Percentiles rank a stretch among this genome's conserved stretches.
Evolutionary conservation across 2,888 invertebrate species (phyloP).

Genomic region (Plebejus anna): DNA sequence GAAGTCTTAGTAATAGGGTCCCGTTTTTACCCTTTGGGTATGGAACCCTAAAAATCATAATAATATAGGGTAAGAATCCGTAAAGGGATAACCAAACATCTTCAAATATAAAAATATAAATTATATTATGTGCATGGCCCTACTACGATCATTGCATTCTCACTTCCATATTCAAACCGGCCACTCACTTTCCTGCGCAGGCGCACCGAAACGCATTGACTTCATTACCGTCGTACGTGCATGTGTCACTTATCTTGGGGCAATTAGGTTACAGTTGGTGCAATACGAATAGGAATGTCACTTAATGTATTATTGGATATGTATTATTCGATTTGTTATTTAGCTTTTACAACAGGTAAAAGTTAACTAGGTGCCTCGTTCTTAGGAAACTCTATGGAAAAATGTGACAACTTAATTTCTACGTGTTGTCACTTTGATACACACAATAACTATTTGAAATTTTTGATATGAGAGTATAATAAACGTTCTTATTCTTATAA

Average conservation of each 20-base stretch:
- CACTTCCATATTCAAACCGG: slow-evolving; percentile 61
- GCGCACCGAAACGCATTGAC: slow-evolving; percentile 59
- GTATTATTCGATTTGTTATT: background rate
- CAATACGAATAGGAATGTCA: slow-evolving; percentile 21
- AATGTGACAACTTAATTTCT: too few species aligned
- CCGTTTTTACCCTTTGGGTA: too few species aligned
- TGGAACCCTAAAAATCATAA: too few species aligned
- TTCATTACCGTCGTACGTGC: slow-evolving; percentile 48
- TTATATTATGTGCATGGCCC: slow-evolving; percentile 33
- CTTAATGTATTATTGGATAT: slow-evolving; percentile 13
- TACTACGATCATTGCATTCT: slow-evolving; percentile 47
- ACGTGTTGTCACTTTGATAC: too few species aligned
- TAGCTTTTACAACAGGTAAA: background rate
- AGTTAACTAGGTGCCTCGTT: background rate
- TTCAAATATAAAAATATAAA: background rate
- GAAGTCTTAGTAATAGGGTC: too few species aligned
- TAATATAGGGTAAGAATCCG: too few species aligned
- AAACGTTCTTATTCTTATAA: too few species aligned
- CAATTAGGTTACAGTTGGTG: slow-evolving; percentile 25
- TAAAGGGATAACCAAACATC: too few species aligned
- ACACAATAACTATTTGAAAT: background rate
- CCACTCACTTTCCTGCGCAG: slow-evolving; percentile 67
- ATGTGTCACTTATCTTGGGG: slow-evolving; percentile 27
- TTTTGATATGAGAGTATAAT: background rate
- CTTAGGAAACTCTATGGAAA: background rate